Percentiles rank a stretch among this genome's conserved stretches.
phyloP scores from a whole-genome alignment of 1,140 invertebrate species.

The Bombus difficillimus region DNA sequence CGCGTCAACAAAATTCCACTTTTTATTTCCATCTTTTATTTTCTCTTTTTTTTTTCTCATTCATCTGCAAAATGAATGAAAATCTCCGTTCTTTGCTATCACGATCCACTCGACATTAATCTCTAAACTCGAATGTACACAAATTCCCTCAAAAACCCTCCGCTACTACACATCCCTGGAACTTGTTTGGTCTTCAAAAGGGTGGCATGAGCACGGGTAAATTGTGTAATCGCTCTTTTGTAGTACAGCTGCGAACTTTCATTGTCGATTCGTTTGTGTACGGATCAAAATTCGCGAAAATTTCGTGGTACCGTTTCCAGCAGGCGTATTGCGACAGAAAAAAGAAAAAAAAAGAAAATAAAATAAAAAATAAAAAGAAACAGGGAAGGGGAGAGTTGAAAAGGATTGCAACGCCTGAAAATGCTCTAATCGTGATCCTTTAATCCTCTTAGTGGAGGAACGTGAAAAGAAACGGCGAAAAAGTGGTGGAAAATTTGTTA shows the following conservation, averaged over 20 bases:
- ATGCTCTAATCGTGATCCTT: slow-evolving; percentile 19
- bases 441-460: slow-evolving; percentile 13
- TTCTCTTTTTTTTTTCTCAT: not conserved
- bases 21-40: not conserved
- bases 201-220: no score
- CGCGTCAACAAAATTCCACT: not conserved
- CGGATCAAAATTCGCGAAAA: not conserved
- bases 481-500: not conserved
- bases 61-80: not conserved
- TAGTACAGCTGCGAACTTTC: not conserved
- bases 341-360: no score
- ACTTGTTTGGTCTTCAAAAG: not conserved
- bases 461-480: not conserved
- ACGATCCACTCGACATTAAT: not conserved
- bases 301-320: not conserved
- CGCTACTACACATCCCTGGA: not conserved
- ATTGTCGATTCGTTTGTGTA: not conserved
- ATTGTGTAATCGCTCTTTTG: not conserved
- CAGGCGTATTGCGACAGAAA: no score
- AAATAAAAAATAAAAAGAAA: not conserved
- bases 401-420: not conserved
- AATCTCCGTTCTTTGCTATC: not conserved
- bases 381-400: not conserved
- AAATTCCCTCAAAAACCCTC: not conserved
- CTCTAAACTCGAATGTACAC: not conserved